Base-by-base conservation (phyloP, 2,797 vertebrate species). In the Anguilla marmorata region DNA sequence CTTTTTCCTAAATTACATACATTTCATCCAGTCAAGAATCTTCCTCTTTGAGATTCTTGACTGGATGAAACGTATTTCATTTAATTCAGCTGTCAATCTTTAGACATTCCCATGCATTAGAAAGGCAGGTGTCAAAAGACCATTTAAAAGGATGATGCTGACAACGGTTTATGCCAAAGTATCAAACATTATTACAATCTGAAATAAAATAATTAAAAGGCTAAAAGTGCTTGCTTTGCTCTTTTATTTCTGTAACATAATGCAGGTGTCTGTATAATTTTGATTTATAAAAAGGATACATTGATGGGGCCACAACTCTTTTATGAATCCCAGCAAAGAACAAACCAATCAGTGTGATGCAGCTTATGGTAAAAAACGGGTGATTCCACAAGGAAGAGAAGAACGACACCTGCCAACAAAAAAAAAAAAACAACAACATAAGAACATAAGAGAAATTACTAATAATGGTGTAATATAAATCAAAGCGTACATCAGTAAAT, bases 271-370 rank as follows among this genome's bases (percentile, higher is more conserved):
- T 41, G 33, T 45, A 45, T 79, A 21, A 6, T n/a, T 84, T 30
- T 84, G 33, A 79, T 6, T 19, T 16, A 45, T 21, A 19, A 1
- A 95, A 97, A 99, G 97, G 98, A 99, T 99, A 99, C 99, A 99
- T 99, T 54, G 99, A 99, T 1, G 98, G 99, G 11, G 98, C 98
- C 74, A 99, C 98, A 69, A 99, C 99, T 93, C 99, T 96, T 94
- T 99, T 99, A 93, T 99, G 99, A 95, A 99, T 99, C 90, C 99
- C 99, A 89, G 99, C 99, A 89, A 99, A 99, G 93, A 99, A 99
- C 87, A 99, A 96, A n/a, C 98, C 99, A 93, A 99, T 99, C 24
- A 99, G 94, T 45, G 98, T 99, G 91, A 99, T 96, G 91, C 99
- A 99, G 95, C 98, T 99, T 91, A 99, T 98, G 19, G 99, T 99